Evolutionary conservation across 1,140 invertebrate species (phyloP).

Genomic region (Ostrea edulis): DNA sequence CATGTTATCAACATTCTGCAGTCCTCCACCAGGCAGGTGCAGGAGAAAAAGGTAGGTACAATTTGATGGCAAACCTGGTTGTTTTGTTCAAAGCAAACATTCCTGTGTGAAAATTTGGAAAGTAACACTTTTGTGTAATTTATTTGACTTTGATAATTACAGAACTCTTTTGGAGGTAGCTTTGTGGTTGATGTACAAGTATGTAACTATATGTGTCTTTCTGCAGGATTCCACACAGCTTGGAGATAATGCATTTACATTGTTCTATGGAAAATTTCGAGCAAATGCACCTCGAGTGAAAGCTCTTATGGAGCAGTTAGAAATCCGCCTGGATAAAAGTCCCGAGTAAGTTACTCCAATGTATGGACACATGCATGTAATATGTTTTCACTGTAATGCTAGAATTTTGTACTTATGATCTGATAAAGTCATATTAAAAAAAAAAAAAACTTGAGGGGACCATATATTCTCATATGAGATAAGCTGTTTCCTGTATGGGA

Average conservation of each 20-base stretch:
- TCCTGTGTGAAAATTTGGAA: neutral
- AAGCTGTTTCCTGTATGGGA: neutral
- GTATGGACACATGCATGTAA: neutral
- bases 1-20: slow-evolving; percentile 87
- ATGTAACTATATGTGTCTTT: neutral
- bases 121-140: neutral
- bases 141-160: neutral
- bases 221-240: slow-evolving; percentile 66
- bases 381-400: neutral
- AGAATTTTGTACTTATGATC: neutral
- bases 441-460: no score
- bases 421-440: no score
- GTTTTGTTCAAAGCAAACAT: neutral
- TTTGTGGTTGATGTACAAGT: neutral
- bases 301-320: slow-evolving; percentile 89
- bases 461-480: neutral
- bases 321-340: slow-evolving; percentile 86
- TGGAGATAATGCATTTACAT: slow-evolving; percentile 89
- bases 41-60: slow-evolving; percentile 75
- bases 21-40: slow-evolving; percentile 88
- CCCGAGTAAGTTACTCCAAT: slow-evolving; percentile 82
- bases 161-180: neutral
- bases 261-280: slow-evolving; percentile 97
- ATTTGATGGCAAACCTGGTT: neutral
- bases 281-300: slow-evolving; percentile 91